phyloP scores from a whole-genome alignment of 2,888 invertebrate species.

The Cactoblastis cactorum region DNA sequence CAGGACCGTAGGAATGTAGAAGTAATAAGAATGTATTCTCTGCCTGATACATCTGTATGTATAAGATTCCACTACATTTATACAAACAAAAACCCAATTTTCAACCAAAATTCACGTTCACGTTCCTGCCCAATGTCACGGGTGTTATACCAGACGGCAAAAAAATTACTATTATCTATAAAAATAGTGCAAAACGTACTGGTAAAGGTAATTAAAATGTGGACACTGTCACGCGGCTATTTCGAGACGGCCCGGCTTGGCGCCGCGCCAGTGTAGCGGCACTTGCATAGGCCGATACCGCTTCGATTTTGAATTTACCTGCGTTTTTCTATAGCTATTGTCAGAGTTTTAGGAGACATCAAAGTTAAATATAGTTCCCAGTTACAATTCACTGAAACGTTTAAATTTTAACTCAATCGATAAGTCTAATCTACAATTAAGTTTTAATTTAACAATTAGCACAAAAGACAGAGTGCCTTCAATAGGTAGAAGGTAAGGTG shows the following conservation, averaged over 20 bases:
- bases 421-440: no score
- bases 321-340: neutral
- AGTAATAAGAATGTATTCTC: no score
- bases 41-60: no score
- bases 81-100: neutral
- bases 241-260: slow-evolving; percentile 9
- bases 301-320: neutral
- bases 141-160: neutral
- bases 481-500: no score
- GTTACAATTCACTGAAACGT: no score
- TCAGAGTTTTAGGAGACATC: no score
- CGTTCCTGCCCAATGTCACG: neutral
- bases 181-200: slow-evolving; percentile 22
- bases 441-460: no score
- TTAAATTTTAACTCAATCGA: no score
- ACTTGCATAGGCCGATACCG: neutral
- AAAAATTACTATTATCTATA: slow-evolving; percentile 21
- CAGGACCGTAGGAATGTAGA: no score
- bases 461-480: no score
- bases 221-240: slow-evolving; percentile 14
- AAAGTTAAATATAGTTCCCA: no score
- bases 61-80: neutral
- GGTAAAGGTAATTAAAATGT: slow-evolving; percentile 23
- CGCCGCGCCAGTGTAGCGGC: neutral
- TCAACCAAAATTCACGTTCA: neutral